Conservation (phyloP, 2,888 invertebrate species). For the Drosophila sordidula region DNA sequence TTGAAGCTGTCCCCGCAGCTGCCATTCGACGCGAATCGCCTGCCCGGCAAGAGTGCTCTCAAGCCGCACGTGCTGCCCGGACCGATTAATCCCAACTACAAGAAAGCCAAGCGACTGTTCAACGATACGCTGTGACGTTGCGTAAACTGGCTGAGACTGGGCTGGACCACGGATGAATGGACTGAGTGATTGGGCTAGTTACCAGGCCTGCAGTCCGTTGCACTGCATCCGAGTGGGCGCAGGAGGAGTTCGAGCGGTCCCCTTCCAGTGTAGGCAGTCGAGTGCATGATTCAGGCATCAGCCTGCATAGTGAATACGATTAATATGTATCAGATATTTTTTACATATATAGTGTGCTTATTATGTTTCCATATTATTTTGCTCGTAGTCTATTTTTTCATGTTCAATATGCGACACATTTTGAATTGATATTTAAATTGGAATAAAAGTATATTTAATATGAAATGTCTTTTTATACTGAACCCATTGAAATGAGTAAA, state of each 20-base stretch:
- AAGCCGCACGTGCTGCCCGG: constrained; percentile 89
- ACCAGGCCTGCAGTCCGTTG: not conserved
- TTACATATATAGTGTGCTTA: constrained; percentile 44
- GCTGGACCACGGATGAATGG: constrained; percentile 13
- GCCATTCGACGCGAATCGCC: constrained; percentile 90
- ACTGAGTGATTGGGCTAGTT: constrained; percentile 6
- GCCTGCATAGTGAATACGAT: constrained; percentile 47
- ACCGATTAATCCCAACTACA: constrained; percentile 89
- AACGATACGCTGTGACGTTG: constrained; percentile 79
- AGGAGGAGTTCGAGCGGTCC: not conserved
- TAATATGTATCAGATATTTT: constrained; percentile 44
- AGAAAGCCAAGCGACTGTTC: constrained; percentile 57
- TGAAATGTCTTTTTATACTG: not conserved
- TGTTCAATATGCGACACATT: constrained; percentile 37
- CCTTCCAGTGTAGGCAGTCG: constrained; percentile 13
- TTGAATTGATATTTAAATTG: constrained; percentile 41
- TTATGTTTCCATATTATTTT: constrained; percentile 51
- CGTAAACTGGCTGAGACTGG: constrained; percentile 45
- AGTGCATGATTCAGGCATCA: constrained; percentile 21
- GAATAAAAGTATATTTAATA: constrained; percentile 33
- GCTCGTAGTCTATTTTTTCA: constrained; percentile 57
- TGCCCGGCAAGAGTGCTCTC: constrained; percentile 90
- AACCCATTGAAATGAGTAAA: too few relatives aligned
- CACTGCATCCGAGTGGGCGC: not conserved
- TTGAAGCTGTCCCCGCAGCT: constrained; percentile 90